A percentile compares a stretch with the other conserved stretches of the same genome.
phyloP scores from a whole-genome alignment of 1,140 invertebrate genomes.

The Temnothorax curvispinosus region DNA sequence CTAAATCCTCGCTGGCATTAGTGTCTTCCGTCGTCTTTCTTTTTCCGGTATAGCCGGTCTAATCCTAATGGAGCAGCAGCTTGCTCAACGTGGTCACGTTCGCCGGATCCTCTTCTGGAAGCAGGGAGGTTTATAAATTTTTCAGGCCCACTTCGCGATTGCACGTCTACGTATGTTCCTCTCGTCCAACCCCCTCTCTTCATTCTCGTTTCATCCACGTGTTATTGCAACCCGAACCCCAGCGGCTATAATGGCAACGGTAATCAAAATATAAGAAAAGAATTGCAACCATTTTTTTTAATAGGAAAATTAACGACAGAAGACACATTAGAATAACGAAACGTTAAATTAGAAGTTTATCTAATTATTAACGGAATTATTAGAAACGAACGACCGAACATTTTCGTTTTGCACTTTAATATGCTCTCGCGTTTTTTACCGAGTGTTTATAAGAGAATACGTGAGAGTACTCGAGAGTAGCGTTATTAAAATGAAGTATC shows the following conservation, averaged over 20 bases:
- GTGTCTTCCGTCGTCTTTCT: conserved; percentile 30
- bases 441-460: not conserved
- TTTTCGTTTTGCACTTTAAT: not conserved
- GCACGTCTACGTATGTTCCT: conserved; percentile 1
- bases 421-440: not conserved
- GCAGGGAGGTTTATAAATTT: conserved; percentile 55
- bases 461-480: not conserved
- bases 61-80: conserved; percentile 58
- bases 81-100: conserved; percentile 62
- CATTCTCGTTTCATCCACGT: not conserved
- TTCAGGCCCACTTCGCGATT: conserved; percentile 31
- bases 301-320: not conserved
- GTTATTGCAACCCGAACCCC: not conserved
- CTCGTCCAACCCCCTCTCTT: not conserved
- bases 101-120: conserved; percentile 45
- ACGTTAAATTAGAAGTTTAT: not conserved
- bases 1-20: conserved; percentile 49
- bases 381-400: not conserved
- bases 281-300: not conserved
- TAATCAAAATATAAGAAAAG: not conserved
- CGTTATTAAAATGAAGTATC: not conserved
- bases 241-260: not conserved
- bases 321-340: not conserved
- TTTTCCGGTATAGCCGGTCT: conserved; percentile 41
- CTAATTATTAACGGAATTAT: not conserved